Conservation (phyloP, 2,113 vertebrate species). For the Xenus cinereus region DNA sequence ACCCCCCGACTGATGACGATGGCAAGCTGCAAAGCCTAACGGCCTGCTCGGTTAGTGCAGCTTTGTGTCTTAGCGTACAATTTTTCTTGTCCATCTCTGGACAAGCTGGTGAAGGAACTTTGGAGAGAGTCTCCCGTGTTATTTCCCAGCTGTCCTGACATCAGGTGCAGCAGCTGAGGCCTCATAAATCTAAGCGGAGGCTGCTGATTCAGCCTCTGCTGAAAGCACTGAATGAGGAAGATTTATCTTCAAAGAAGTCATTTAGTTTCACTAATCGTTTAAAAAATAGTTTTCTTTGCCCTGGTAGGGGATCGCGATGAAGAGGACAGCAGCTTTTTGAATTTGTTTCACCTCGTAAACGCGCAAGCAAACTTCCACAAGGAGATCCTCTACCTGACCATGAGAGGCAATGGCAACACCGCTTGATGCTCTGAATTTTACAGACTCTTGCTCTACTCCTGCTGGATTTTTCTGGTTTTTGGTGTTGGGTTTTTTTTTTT, state of each 20-base stretch:
- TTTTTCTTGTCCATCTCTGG: not conserved
- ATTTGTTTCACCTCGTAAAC: constrained; percentile 81
- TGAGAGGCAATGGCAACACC: not conserved
- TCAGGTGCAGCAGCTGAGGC: not conserved
- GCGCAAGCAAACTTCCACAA: constrained; percentile 88
- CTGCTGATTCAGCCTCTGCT: not conserved
- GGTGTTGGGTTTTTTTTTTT: not conserved
- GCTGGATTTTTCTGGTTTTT: not conserved
- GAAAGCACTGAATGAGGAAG: not conserved
- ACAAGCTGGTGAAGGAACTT: not conserved
- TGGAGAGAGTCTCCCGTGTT: not conserved
- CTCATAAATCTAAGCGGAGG: not conserved
- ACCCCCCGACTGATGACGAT: not conserved
- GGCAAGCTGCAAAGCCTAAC: not conserved
- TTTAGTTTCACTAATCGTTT: not conserved
- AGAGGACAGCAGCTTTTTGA: constrained; percentile 77
- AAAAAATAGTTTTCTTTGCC: not conserved
- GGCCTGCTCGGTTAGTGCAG: not conserved
- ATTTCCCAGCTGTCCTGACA: not conserved
- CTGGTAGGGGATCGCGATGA: constrained; percentile 63
- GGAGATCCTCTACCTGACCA: constrained; percentile 77
- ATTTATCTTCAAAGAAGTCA: not conserved
- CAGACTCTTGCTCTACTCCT: not conserved
- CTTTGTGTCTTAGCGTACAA: not conserved
- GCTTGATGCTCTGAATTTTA: not conserved